phyloP scores from a whole-genome alignment of 2,888 invertebrate species.

The Clunio marinus region DNA sequence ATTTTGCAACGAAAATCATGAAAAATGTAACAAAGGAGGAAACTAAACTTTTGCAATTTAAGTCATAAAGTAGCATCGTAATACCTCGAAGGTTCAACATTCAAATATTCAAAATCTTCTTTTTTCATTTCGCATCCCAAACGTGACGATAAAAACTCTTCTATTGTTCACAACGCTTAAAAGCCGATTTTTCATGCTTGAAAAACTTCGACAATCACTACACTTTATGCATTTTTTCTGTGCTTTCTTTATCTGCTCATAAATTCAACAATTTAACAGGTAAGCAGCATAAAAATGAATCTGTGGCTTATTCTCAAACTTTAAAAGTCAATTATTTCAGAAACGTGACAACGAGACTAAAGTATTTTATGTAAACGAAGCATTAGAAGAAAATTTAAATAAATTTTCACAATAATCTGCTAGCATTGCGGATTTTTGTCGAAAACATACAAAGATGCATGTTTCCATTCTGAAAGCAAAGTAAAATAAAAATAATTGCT shows the following conservation, averaged over 20 bases:
- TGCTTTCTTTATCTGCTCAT: background rate
- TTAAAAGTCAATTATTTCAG: background rate
- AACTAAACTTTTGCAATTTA: background rate
- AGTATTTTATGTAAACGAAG: too few relatives aligned
- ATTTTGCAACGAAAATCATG: background rate
- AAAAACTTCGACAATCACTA: slow-evolving; percentile 8
- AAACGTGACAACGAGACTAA: background rate
- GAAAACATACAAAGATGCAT: too few relatives aligned
- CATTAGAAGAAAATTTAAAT: slow-evolving; percentile 1
- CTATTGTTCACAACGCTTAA: background rate
- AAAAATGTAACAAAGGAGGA: background rate
- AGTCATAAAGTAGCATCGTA: background rate
- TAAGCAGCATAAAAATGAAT: background rate
- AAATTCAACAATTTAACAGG: background rate
- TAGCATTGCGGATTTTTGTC: too few relatives aligned
- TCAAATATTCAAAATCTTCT: too few relatives aligned
- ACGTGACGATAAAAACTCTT: slow-evolving; percentile 1
- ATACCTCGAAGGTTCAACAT: background rate
- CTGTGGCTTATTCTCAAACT: background rate
- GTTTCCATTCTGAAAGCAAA: too few relatives aligned
- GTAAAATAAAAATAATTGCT: too few relatives aligned
- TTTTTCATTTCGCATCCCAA: background rate
- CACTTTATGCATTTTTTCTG: slow-evolving; percentile 14
- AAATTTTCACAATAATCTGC: background rate
- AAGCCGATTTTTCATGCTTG: slow-evolving; percentile 11